A percentile compares a stretch with the other conserved stretches of the same genome.
These are phyloP conservation scores for Phymatocera aterrima DNA, from an alignment of 2,888 invertebrate species.

Conservation along the genomic window DNA sequence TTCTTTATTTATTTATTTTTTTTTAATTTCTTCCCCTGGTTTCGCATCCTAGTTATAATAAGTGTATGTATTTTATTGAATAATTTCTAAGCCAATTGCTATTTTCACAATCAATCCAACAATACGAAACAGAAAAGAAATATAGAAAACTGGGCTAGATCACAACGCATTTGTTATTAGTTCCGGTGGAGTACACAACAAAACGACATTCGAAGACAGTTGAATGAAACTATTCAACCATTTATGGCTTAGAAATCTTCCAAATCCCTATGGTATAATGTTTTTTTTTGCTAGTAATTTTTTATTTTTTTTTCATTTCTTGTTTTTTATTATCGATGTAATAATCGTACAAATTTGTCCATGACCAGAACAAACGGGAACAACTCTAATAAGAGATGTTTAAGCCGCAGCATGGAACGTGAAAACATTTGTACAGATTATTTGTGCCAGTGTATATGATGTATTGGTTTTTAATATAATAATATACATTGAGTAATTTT, in stretches of 20 bases:
- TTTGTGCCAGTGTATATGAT: constrained; percentile 25
- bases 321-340: not conserved
- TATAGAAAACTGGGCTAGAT: not conserved
- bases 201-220: not conserved
- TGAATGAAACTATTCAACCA: constrained; percentile 6
- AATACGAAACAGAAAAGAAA: not conserved
- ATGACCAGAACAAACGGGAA: constrained; percentile 19
- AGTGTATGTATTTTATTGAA: constrained; percentile 19
- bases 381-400: constrained; percentile 1
- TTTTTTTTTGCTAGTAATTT: not conserved
- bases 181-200: not conserved
- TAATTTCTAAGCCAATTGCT: constrained; percentile 22
- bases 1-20: not conserved
- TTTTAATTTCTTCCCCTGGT: not conserved
- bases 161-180: not conserved
- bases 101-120: not conserved
- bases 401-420: not conserved
- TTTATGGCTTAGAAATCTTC: constrained; percentile 26
- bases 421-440: constrained; percentile 36
- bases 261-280: not conserved
- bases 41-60: not conserved
- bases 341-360: constrained; percentile 29
- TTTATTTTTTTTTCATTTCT: not conserved
- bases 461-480: constrained; percentile 3
- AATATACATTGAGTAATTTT: not conserved